These are phyloP conservation scores for Linurgus olivaceus DNA, from an alignment of 2,797 vertebrate genomes.

Conservation along the genomic window DNA sequence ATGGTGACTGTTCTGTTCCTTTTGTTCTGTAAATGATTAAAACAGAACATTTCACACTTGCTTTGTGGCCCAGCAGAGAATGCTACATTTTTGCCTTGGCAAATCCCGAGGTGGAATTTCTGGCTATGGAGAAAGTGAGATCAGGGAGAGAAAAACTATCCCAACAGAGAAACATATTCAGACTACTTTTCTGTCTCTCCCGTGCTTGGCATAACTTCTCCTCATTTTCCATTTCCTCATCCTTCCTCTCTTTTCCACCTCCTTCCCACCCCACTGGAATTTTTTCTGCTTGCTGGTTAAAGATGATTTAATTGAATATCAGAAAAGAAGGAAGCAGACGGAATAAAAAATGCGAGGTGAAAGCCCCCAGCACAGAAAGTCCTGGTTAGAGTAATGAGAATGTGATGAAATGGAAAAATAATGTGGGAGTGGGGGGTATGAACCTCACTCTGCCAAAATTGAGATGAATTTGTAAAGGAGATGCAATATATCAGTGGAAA, in stretches of 20 bases:
- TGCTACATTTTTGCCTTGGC: conserved; percentile 12
- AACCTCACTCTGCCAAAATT: neutral
- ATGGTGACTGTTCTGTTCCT: neutral
- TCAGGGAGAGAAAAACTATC: conserved; percentile 37
- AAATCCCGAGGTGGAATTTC: conserved; percentile 23
- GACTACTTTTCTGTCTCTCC: neutral
- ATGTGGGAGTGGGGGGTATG: neutral
- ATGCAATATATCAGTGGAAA: neutral
- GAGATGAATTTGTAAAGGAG: neutral
- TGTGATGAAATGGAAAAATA: neutral
- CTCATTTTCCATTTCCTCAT: conserved; percentile 22
- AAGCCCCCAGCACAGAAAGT: neutral
- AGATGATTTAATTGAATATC: neutral
- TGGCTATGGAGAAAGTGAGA: conserved; percentile 54
- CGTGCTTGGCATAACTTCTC: neutral
- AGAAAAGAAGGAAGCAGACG: neutral
- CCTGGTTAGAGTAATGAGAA: neutral
- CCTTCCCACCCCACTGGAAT: neutral
- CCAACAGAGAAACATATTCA: neutral
- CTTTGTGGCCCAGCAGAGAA: conserved; percentile 20
- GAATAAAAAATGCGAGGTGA: neutral
- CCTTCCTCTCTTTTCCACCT: neutral
- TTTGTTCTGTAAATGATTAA: conserved; percentile 52
- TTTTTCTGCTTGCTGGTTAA: neutral
- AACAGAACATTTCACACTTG: conserved; percentile 57